Conservation (phyloP, 2,113 vertebrate species). For the Sinocyclocheilus grahami region DNA sequence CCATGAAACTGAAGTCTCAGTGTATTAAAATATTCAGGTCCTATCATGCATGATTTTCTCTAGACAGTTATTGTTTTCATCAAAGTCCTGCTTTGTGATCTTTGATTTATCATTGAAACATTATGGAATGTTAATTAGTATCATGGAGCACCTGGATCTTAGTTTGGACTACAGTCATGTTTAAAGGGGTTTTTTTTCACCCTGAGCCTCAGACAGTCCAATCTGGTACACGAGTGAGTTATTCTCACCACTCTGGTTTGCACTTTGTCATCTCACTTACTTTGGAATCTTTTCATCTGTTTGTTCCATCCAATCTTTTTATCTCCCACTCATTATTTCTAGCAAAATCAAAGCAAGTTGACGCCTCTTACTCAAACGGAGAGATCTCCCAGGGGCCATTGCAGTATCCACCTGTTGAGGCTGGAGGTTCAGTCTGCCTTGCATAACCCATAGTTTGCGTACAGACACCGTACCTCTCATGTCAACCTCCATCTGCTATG, state of each 20-base stretch:
- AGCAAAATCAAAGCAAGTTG: slow-evolving; percentile 43
- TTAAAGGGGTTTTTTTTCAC: background rate
- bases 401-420: slow-evolving; percentile 13
- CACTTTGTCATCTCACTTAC: slow-evolving; percentile 4
- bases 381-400: slow-evolving; percentile 28
- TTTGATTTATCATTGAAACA: slow-evolving; percentile 14
- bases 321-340: slow-evolving; percentile 40
- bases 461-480: slow-evolving; percentile 10
- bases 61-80: background rate
- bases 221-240: background rate
- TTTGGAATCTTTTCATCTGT: slow-evolving; percentile 1
- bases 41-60: background rate
- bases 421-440: background rate
- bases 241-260: background rate
- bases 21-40: background rate
- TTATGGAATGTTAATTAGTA: slow-evolving; percentile 10
- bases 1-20: background rate
- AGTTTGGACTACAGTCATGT: background rate
- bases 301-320: slow-evolving; percentile 4
- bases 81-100: background rate
- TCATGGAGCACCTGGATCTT: background rate
- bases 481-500: slow-evolving; percentile 8
- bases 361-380: background rate
- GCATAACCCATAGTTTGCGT: background rate
- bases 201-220: background rate